These are phyloP conservation scores for Trachelus tabidus DNA, from an alignment of 2,888 invertebrate species.

Conservation along the genomic window DNA sequence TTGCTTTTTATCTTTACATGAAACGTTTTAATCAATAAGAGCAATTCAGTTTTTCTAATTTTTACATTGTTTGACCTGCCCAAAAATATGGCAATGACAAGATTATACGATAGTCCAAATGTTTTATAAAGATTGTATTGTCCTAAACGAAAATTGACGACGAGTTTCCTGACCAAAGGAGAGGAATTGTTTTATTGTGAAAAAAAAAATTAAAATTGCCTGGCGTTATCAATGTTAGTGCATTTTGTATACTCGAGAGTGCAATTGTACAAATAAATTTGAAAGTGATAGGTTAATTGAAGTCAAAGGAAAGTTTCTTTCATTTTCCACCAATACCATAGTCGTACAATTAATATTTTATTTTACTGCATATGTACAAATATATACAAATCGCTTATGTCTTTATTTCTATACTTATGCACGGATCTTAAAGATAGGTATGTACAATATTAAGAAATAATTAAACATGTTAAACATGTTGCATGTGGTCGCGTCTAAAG, in stretches of 20 bases:
- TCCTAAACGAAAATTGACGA: background rate
- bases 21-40: background rate
- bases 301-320: background rate
- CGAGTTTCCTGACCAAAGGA: background rate
- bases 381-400: slow-evolving; percentile 28
- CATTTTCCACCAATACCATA: background rate
- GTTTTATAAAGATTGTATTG: background rate
- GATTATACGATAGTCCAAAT: background rate
- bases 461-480: background rate
- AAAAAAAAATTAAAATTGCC: background rate
- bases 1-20: too few species aligned
- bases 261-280: slow-evolving; percentile 17
- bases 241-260: slow-evolving; percentile 15
- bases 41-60: background rate
- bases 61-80: background rate
- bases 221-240: background rate
- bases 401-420: background rate
- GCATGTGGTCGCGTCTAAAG: background rate
- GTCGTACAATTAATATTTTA: slow-evolving; percentile 21
- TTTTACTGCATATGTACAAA: slow-evolving; percentile 29
- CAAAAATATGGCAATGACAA: background rate
- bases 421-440: background rate
- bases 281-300: background rate
- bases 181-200: background rate
- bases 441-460: background rate